Conservation (phyloP, 2,113 vertebrate genomes). For the Leucoraja erinaceus region DNA sequence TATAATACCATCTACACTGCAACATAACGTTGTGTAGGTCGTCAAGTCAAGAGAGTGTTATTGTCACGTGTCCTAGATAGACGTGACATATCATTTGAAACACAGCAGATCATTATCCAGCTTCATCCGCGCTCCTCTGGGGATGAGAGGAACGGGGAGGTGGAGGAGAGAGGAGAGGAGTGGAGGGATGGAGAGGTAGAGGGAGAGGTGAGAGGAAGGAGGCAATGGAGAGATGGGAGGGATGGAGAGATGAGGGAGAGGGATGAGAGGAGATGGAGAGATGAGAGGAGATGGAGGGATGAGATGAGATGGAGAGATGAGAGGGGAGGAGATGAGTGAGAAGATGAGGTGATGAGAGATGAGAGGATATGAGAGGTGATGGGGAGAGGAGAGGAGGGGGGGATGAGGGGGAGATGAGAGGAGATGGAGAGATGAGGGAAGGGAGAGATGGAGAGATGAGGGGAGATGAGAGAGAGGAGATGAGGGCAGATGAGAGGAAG, state of each 20-base stretch:
- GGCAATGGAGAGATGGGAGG: not conserved
- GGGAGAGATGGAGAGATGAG: not conserved
- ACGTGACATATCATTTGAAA: too few species aligned
- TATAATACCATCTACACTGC: rapidly evolving
- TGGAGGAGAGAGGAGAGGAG: not conserved
- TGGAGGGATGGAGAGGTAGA: not conserved
- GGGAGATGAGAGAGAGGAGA: too few species aligned
- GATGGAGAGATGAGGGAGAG: not conserved
- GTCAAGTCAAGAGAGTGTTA: too few species aligned
- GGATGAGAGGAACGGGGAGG: not conserved
- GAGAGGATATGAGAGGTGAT: not conserved
- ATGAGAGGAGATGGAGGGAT: too few species aligned
- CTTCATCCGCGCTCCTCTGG: too few species aligned
- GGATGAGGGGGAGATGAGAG: too few species aligned
- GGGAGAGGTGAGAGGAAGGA: too few species aligned
- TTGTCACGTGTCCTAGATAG: not conserved
- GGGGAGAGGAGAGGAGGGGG: not conserved
- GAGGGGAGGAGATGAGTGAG: not conserved
- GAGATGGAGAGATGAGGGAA: too few species aligned
- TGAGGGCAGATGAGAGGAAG: not conserved
- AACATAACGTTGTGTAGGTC: not conserved
- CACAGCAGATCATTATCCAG: too few species aligned
- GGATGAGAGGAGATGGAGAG: not conserved
- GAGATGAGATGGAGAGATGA: not conserved
- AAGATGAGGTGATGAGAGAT: not conserved